Base-by-base conservation (phyloP, 2,113 vertebrate genomes). In the Tachysurus fulvidraco region DNA sequence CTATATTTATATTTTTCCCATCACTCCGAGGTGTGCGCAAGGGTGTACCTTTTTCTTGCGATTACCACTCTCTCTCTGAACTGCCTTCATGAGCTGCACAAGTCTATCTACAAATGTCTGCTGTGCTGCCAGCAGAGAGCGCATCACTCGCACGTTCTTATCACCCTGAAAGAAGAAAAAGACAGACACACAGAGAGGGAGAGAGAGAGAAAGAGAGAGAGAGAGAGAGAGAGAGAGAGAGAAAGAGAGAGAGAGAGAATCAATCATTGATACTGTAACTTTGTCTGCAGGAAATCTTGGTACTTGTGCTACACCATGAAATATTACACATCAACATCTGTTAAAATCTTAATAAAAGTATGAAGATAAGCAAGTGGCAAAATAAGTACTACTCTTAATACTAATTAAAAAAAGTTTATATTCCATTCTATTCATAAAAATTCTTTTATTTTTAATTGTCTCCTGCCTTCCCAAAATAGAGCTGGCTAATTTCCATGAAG, bases 61-160 rank as follows among this genome's bases (percentile, higher is more conserved):
- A 89, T 99, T 99, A 2, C 98, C 98, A 19, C 98, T 99, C 93
- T 99, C 98, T 85, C 98, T 95, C 88, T 99, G 98, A 81, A 99
- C 98, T 0, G 98, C 98, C 85, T 99, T 99, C 98, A 99, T 99
- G 84, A 99, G 95, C 88, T 98, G 97, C 89, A 99, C 98, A 88
- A 99, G 93, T 8, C 97, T 92, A 93, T 99, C 97, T 17, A 99
- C 98, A 90, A 99, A 99, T 0, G 98, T 99, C 94, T 99, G 98
- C 92, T 99, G 98, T 23, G 98, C 95, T 0, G 98, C 98, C 90
- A 99, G 87, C 84, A 98, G 94, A 0, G 98, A 99, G 4, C 98
- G 96, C 98, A 99, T 99, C 90, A 99, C 97, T 91, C 98, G 92
- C 93, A 99, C 97, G 52, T 96, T 96, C 92, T 99, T 99, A 93